Percentiles rank a stretch among this genome's conserved stretches.
Conservation (phyloP, 92 coral and sea anemone genomes). For the Epizoanthus ramosus region DNA sequence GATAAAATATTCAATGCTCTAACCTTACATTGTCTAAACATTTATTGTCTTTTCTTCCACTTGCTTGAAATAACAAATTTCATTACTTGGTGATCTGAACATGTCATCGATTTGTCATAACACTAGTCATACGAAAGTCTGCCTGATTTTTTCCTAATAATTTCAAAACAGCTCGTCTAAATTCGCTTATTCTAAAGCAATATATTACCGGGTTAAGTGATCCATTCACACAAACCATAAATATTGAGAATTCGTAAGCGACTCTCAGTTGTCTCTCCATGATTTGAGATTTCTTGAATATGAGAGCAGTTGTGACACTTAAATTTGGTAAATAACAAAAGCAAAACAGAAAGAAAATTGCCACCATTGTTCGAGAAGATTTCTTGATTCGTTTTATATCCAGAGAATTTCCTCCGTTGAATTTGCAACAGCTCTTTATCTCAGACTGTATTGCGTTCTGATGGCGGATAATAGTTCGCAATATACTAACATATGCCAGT, state of each 20-base stretch:
- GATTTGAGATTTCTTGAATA: slow-evolving; percentile 28
- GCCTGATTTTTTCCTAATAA: not conserved
- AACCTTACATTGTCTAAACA: no score
- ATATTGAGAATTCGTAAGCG: slow-evolving; percentile 39
- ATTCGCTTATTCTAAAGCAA: slow-evolving; percentile 40
- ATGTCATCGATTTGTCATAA: not conserved
- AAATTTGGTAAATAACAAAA: slow-evolving; percentile 37
- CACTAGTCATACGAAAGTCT: slow-evolving; percentile 33
- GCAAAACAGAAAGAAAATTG: slow-evolving; percentile 17
- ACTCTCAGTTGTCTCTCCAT: slow-evolving; percentile 17
- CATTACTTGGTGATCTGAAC: not conserved
- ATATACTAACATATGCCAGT: not conserved
- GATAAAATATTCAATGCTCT: no score
- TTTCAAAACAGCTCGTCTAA: slow-evolving; percentile 29
- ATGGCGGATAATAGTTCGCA: slow-evolving; percentile 27
- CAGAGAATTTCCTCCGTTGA: slow-evolving; percentile 11
- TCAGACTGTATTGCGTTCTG: slow-evolving; percentile 27
- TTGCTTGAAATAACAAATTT: not conserved
- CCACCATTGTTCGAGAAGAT: slow-evolving; percentile 37
- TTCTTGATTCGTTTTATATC: slow-evolving; percentile 19
- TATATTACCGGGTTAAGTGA: slow-evolving; percentile 38
- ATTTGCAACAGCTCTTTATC: not conserved
- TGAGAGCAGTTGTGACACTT: slow-evolving; percentile 17
- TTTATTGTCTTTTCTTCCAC: no score
- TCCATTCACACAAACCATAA: slow-evolving; percentile 36